Evolutionary conservation across 2,888 invertebrate species (phyloP).

Genomic region (Gari tellinella): DNA sequence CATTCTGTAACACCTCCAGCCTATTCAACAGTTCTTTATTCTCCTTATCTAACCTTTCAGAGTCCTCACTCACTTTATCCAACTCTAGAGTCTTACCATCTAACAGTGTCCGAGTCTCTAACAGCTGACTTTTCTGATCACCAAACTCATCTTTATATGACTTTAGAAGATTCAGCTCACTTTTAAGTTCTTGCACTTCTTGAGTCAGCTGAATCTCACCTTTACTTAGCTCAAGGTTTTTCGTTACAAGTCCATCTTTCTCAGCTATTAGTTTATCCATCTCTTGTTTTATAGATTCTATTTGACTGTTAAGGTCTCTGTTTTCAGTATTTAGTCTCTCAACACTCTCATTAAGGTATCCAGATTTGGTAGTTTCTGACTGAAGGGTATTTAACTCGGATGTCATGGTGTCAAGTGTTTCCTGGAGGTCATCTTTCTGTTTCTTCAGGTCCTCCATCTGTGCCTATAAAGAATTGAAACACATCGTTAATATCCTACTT

Average conservation of each 20-base stretch:
- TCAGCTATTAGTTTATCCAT: conserved; percentile 60
- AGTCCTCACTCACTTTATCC: conserved; percentile 53
- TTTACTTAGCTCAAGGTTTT: conserved; percentile 67
- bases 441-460: conserved; percentile 65
- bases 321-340: conserved; percentile 73
- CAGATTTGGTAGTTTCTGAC: conserved; percentile 63
- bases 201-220: conserved; percentile 71
- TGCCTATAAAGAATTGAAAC: conserved; percentile 49
- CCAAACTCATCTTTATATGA: conserved; percentile 56
- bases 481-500: too few species aligned
- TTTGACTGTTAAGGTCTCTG: conserved; percentile 57
- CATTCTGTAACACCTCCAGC: conserved; percentile 63
- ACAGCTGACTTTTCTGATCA: conserved; percentile 54
- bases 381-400: conserved; percentile 67
- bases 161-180: conserved; percentile 61
- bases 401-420: conserved; percentile 65
- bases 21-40: conserved; percentile 73
- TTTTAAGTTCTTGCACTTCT: conserved; percentile 62
- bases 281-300: conserved; percentile 64
- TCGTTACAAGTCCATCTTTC: conserved; percentile 70
- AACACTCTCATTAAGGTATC: conserved; percentile 68
- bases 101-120: conserved; percentile 59
- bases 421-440: conserved; percentile 64
- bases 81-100: conserved; percentile 60
- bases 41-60: conserved; percentile 70